Evolutionary conservation across 2,888 invertebrate species (phyloP).

Genomic region (Chouioia cunea): DNA sequence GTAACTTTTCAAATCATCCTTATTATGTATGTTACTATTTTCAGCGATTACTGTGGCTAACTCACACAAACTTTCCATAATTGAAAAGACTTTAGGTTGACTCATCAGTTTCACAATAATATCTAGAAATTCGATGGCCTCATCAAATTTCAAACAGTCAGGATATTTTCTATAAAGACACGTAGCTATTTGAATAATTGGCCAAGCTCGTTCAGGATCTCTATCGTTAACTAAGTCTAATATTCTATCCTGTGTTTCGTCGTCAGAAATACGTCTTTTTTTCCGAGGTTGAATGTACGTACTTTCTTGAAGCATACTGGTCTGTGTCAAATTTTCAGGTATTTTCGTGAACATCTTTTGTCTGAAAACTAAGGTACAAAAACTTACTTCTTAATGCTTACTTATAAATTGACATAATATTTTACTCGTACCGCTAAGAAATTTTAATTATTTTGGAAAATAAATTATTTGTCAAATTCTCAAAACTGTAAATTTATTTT

Average conservation of each 20-base stretch:
- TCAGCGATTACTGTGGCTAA: constrained; percentile 61
- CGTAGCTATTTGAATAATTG: constrained; percentile 66
- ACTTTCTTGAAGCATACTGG: constrained; percentile 32
- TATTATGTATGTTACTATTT: constrained; percentile 53
- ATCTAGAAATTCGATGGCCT: constrained; percentile 66
- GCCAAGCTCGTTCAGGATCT: constrained; percentile 65
- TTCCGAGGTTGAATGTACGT: constrained; percentile 55
- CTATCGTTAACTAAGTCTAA: constrained; percentile 59
- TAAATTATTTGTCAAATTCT: too few relatives aligned
- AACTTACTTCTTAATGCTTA: too few relatives aligned
- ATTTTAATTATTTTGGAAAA: too few relatives aligned
- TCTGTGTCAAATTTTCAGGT: constrained; percentile 20
- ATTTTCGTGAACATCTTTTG: constrained; percentile 32
- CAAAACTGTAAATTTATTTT: constrained; percentile 3
- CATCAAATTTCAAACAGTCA: constrained; percentile 60
- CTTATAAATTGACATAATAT: too few relatives aligned
- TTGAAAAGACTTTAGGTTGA: constrained; percentile 59
- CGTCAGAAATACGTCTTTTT: constrained; percentile 55
- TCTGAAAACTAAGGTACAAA: constrained; percentile 44
- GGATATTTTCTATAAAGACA: constrained; percentile 67
- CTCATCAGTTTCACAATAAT: constrained; percentile 61
- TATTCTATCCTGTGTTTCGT: constrained; percentile 10
- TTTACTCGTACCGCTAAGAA: too few relatives aligned
- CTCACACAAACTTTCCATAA: constrained; percentile 64
- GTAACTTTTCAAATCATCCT: constrained; percentile 53